phyloP scores from a whole-genome alignment of 2,888 invertebrate genomes.

The Heliconius aoede region DNA sequence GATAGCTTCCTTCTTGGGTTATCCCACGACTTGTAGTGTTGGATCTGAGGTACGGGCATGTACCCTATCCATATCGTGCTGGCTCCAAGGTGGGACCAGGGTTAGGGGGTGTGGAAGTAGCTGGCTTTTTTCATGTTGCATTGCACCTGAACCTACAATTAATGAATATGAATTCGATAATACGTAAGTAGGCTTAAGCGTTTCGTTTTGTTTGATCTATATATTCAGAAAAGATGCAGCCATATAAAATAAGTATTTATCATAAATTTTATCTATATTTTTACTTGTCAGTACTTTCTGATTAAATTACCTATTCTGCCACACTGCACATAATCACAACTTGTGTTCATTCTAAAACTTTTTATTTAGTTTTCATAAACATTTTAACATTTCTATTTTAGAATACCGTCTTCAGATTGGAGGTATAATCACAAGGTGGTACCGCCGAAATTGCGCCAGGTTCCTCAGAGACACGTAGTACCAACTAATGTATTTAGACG shows the following conservation, averaged over 20 bases:
- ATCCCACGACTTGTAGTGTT: slow-evolving; percentile 82
- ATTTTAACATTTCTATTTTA: slow-evolving; percentile 50
- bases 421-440: slow-evolving; percentile 62
- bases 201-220: no score
- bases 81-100: slow-evolving; percentile 88
- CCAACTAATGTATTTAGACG: slow-evolving; percentile 74
- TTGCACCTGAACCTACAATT: slow-evolving; percentile 53
- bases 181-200: slow-evolving; percentile 54
- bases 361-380: no score
- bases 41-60: slow-evolving; percentile 86
- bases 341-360: no score
- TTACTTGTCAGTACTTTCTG: no score
- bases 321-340: no score
- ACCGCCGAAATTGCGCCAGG: slow-evolving; percentile 68
- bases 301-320: no score
- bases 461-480: slow-evolving; percentile 70
- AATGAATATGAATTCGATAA: slow-evolving; percentile 62
- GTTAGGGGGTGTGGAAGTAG: slow-evolving; percentile 87
- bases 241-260: no score
- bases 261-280: no score
- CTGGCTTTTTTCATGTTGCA: slow-evolving; percentile 90
- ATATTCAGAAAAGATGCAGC: no score
- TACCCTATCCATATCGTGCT: slow-evolving; percentile 88
- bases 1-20: slow-evolving; percentile 84
- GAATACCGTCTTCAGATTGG: slow-evolving; percentile 70